Evolutionary conservation across 2,888 invertebrate genomes (phyloP).

Genomic region (Drosophila longiperda): DNA sequence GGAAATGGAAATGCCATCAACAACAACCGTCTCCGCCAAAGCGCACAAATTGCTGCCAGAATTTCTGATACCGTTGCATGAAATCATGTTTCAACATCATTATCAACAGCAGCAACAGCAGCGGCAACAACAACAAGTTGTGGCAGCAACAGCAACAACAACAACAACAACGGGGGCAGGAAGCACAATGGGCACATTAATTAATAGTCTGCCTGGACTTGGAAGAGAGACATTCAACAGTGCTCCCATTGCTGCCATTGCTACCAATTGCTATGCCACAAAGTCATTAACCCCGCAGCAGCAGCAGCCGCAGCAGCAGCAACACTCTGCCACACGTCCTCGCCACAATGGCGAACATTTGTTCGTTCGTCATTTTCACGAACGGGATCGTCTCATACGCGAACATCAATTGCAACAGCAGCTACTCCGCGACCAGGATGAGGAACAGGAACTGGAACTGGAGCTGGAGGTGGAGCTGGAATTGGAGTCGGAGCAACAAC

Average conservation of each 20-base stretch:
- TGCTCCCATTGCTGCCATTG: conserved; percentile 19
- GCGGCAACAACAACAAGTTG: conserved; percentile 41
- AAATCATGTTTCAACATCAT: conserved; percentile 78
- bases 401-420: conserved; percentile 85
- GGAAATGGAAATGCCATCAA: conserved; percentile 60
- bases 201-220: conserved; percentile 61
- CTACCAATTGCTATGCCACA: conserved; percentile 41
- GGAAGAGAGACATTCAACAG: conserved; percentile 57
- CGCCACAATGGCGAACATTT: conserved; percentile 75
- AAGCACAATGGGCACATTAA: conserved; percentile 61
- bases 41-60: conserved; percentile 74
- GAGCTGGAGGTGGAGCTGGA: conserved; percentile 21
- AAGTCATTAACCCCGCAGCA: conserved; percentile 81
- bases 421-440: conserved; percentile 62
- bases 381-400: conserved; percentile 85
- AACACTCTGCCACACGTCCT: conserved; percentile 52
- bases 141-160: conserved; percentile 48
- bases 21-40: conserved; percentile 46
- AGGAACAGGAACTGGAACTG: conserved; percentile 13
- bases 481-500: conserved; percentile 6
- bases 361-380: conserved; percentile 84
- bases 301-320: conserved; percentile 45
- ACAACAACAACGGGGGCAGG: conserved; percentile 35
- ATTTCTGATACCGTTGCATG: conserved; percentile 79
- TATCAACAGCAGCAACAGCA: conserved; percentile 68